Evolutionary conservation across 1,140 invertebrate genomes (phyloP).

Genomic region (Orius laevigatus): DNA sequence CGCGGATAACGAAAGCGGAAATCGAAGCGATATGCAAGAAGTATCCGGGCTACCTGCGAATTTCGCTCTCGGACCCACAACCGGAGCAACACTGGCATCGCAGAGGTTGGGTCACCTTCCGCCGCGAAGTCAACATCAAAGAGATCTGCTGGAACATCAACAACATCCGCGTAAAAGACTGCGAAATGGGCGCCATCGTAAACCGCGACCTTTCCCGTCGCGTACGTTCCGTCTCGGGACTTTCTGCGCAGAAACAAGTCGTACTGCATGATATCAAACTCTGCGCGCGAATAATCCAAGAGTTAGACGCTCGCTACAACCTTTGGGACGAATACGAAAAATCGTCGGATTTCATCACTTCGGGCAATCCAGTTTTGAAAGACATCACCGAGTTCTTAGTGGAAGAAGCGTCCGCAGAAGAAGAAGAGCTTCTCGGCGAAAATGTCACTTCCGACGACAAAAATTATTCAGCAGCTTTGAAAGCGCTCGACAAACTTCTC

Average conservation of each 20-base stretch:
- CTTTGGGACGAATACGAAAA: constrained; percentile 8
- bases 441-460: constrained; percentile 26
- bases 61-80: constrained; percentile 91
- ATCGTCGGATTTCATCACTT: constrained; percentile 60
- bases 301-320: constrained; percentile 7
- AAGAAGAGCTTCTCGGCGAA: constrained; percentile 84
- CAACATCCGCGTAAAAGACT: constrained; percentile 79
- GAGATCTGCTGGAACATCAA: constrained; percentile 99
- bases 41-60: constrained; percentile 88
- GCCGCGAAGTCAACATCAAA: constrained; percentile 92
- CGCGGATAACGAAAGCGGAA: constrained; percentile 90
- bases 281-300: constrained; percentile 76
- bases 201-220: constrained; percentile 85
- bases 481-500: constrained; percentile 68
- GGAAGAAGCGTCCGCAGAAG: constrained; percentile 95
- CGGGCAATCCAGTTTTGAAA: constrained; percentile 87
- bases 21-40: constrained; percentile 92
- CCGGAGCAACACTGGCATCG: constrained; percentile 89
- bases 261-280: constrained; percentile 84
- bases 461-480: constrained; percentile 7
- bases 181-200: constrained; percentile 85
- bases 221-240: constrained; percentile 81
- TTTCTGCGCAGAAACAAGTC: constrained; percentile 77
- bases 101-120: constrained; percentile 96
- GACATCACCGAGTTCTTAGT: constrained; percentile 98